Percentiles rank a stretch among this genome's conserved stretches.
These are phyloP conservation scores for Mus pahari DNA, from an alignment of 2,113 vertebrate genomes.

Conservation along the genomic window DNA sequence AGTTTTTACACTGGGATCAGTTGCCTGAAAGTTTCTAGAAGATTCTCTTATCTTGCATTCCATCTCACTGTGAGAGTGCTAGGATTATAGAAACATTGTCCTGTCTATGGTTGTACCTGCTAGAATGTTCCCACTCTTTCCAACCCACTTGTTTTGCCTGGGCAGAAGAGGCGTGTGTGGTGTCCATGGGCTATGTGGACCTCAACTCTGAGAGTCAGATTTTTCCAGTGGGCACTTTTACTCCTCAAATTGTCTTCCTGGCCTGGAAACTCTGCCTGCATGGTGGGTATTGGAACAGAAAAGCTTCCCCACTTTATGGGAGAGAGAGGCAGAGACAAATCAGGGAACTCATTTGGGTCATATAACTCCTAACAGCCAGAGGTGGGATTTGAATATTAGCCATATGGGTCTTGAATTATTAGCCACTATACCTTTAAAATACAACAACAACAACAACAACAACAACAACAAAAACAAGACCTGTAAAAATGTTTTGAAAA, in stretches of 20 bases:
- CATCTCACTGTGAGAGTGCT: not conserved
- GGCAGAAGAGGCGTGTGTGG: too few relatives aligned
- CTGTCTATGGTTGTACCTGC: too few relatives aligned
- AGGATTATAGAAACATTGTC: not conserved
- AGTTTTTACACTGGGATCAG: not conserved
- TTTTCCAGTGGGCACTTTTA: not conserved
- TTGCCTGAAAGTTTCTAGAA: not conserved
- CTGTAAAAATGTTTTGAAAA: not conserved
- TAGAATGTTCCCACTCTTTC: too few relatives aligned
- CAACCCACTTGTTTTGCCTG: too few relatives aligned
- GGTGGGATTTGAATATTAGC: not conserved
- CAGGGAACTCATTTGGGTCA: not conserved
- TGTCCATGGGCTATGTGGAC: not conserved
- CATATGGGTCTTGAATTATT: not conserved
- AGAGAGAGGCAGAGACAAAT: not conserved
- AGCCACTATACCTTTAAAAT: not conserved
- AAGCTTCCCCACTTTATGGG: not conserved
- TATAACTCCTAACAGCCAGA: not conserved
- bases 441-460: too few relatives aligned
- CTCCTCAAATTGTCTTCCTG: not conserved
- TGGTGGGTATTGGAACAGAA: not conserved
- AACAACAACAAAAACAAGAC: not conserved
- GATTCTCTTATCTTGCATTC: not conserved
- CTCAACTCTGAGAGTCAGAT: not conserved
- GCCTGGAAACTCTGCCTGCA: not conserved